Evolutionary conservation across 2,113 vertebrate species (phyloP), one percentile per base, ranked within the genome.

Genomic region (Ammodytes dubius): DNA sequence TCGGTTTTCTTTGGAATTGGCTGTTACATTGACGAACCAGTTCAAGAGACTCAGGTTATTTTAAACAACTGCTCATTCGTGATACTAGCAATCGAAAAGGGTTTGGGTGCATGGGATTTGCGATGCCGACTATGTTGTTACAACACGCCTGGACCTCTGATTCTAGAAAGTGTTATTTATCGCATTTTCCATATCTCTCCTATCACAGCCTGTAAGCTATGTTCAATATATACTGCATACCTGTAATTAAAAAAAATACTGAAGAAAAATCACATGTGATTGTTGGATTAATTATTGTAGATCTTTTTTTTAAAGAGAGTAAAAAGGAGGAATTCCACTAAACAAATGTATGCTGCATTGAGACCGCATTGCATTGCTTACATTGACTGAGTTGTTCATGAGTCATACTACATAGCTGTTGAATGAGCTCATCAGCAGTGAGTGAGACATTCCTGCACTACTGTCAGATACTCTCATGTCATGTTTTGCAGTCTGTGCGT

Each of bases 391-490:
- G n/a, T 11, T 10, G 3, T 58, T 42, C 12, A 59, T 45, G 76
- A 46, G 27, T 70, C 68, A 63, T 54, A 49, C 56, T 45, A 13
- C 54, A 52, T 40, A 7, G 27, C 58, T 49, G 27, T 39, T 60
- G 52, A 77, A 64, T 46, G 60, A 61, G 61, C n/a, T 45, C n/a
- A 12, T 76, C 56, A 52, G 49, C 42, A 68, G 47, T 59, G 14
- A 57, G 49, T 67, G 9, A 58, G 54, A 66, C 49, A 69, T 53
- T 27, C 2, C 50, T 73, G 69, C 77, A 27, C 9, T n/a, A 63
- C 43, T 69, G 57, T 69, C 79, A 66, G 74, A 53, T 58, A 70
- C 52, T 5, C 4, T 74, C 35, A 67, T 50, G 66, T 75, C 53
- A 57, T 13, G 37, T 17, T 37, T 10, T 35, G 42, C 49, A 43